Evolutionary conservation across 2,888 invertebrate genomes (phyloP).

Genomic region (Trichopoda pennipes): DNA sequence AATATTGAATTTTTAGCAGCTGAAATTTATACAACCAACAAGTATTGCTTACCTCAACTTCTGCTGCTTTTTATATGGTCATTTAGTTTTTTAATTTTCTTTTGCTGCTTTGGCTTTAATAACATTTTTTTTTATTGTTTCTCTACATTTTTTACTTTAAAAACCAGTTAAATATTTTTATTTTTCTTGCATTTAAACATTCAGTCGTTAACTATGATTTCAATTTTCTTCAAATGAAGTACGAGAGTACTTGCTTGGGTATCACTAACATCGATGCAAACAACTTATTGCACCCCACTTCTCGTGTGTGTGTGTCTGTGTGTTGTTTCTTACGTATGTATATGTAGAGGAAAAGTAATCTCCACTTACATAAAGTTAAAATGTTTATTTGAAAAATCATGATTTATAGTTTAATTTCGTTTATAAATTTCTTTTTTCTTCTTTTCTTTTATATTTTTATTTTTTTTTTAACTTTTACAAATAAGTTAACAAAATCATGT

Average conservation of each 20-base stretch:
- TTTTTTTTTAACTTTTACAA: slow-evolving; percentile 33
- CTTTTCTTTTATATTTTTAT: neutral
- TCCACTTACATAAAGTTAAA: slow-evolving; percentile 39
- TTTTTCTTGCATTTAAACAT: slow-evolving; percentile 24
- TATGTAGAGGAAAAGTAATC: neutral
- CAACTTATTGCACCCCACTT: too few species aligned
- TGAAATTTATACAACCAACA: slow-evolving; percentile 48
- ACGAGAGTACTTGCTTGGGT: slow-evolving; percentile 34
- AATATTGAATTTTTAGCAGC: slow-evolving; percentile 43
- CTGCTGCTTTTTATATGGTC: slow-evolving; percentile 50
- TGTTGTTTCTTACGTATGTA: too few species aligned
- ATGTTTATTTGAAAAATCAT: slow-evolving; percentile 39
- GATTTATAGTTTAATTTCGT: slow-evolving; percentile 31
- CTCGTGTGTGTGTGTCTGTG: too few species aligned
- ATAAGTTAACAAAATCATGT: neutral
- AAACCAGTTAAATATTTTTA: slow-evolving; percentile 26
- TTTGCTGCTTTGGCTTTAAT: neutral
- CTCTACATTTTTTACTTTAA: slow-evolving; percentile 19
- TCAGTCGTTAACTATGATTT: slow-evolving; percentile 41
- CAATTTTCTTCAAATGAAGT: slow-evolving; percentile 32
- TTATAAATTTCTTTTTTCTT: neutral
- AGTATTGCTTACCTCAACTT: slow-evolving; percentile 48
- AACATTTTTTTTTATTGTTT: slow-evolving; percentile 1
- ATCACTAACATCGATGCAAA: neutral
- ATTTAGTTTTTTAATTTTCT: slow-evolving; percentile 37